phyloP scores from a whole-genome alignment of 2,113 vertebrate genomes.

The Microcebus jonahi region DNA sequence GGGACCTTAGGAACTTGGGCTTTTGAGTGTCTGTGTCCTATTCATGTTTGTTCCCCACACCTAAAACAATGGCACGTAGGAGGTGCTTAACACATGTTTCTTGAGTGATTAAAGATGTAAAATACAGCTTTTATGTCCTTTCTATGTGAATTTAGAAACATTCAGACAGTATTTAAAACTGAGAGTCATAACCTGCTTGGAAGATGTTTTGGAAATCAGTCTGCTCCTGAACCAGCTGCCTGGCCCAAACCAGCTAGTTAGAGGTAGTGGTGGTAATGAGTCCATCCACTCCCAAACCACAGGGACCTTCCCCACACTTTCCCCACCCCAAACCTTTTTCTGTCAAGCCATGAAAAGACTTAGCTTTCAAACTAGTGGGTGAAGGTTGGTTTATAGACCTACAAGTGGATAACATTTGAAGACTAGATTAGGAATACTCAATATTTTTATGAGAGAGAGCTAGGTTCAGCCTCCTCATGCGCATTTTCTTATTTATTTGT shows the following conservation, averaged over 20 bases:
- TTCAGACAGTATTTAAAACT: background rate
- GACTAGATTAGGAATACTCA: background rate
- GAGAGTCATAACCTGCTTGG: background rate
- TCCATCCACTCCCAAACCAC: background rate
- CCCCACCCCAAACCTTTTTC: background rate
- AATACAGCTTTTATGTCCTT: background rate
- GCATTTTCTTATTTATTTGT: background rate
- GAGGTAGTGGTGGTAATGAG: background rate
- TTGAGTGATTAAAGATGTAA: background rate
- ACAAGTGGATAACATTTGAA: background rate
- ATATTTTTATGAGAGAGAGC: background rate
- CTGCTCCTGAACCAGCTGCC: background rate
- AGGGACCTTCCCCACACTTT: background rate
- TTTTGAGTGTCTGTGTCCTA: background rate
- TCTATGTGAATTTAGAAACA: background rate
- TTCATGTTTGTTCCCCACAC: background rate
- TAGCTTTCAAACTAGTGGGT: background rate
- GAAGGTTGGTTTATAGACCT: background rate
- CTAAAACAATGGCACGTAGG: background rate
- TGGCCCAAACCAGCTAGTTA: background rate
- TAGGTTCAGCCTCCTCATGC: background rate
- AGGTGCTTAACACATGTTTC: background rate
- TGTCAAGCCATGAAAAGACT: background rate
- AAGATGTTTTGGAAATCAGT: background rate
- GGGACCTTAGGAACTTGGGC: background rate